Evolutionary conservation across 2,888 invertebrate species (phyloP).

Genomic region (Catocala sponsa): DNA sequence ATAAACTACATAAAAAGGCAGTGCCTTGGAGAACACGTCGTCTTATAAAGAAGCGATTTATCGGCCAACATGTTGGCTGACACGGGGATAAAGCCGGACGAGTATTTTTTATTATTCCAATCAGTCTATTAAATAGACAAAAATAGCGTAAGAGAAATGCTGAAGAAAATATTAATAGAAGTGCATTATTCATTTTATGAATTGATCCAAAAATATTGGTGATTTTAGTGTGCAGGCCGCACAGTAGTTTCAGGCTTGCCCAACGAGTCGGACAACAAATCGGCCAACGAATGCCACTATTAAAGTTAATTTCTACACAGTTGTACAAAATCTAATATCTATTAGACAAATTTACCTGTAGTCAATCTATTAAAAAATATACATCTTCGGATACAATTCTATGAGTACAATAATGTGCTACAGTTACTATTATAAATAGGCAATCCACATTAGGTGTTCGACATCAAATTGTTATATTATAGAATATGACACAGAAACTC

Average conservation of each 20-base stretch:
- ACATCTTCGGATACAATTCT: conserved; percentile 36
- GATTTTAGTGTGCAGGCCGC: too few species aligned
- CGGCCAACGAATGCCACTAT: conserved; percentile 6
- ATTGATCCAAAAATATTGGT: too few species aligned
- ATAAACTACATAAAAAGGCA: conserved; percentile 41
- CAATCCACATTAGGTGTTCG: conserved; percentile 22
- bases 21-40: conserved; percentile 45
- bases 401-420: conserved; percentile 31
- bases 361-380: conserved; percentile 54
- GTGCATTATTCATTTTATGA: too few species aligned
- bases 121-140: too few species aligned
- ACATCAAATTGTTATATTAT: conserved; percentile 20
- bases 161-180: too few species aligned
- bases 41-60: conserved; percentile 23
- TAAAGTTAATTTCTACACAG: conserved; percentile 35
- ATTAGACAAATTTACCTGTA: conserved; percentile 46
- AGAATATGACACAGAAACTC: conserved; percentile 29
- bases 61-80: conserved; percentile 13
- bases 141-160: too few species aligned
- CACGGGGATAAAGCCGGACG: neutral
- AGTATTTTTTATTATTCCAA: too few species aligned
- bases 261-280: conserved; percentile 7
- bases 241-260: too few species aligned
- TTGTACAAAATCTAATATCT: conserved; percentile 50
- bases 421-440: conserved; percentile 28